These are phyloP conservation scores for Delia radicum DNA, from an alignment of 1,140 invertebrate genomes.

Conservation along the genomic window DNA sequence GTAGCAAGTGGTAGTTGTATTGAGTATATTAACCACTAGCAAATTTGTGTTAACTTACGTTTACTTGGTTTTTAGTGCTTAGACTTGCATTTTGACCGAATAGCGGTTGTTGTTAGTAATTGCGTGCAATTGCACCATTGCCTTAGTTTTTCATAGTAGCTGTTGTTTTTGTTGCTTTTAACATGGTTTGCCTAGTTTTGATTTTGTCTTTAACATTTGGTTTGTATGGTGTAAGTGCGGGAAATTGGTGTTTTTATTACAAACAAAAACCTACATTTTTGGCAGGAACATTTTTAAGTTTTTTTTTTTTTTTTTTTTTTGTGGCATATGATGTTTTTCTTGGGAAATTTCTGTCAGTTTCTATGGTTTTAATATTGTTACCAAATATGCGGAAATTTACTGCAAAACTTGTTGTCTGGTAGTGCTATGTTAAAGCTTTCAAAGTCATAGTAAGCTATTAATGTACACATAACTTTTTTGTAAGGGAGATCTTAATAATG, in stretches of 20 bases:
- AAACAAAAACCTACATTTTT: not conserved
- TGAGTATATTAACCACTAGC: not conserved
- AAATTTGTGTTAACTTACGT: not conserved
- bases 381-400: constrained; percentile 19
- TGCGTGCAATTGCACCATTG: constrained; percentile 14
- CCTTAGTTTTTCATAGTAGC: constrained; percentile 3
- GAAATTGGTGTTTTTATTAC: not conserved
- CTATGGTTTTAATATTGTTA: too few relatives aligned
- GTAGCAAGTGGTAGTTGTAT: not conserved
- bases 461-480: not conserved
- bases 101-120: not conserved
- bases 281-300: not conserved
- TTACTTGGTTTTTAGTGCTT: not conserved
- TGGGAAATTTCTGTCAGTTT: not conserved
- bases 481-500: not conserved
- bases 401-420: not conserved
- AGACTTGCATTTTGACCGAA: constrained; percentile 14
- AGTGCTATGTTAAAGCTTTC: not conserved
- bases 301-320: not conserved
- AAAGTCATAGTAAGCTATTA: not conserved
- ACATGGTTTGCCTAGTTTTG: constrained; percentile 13
- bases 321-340: not conserved
- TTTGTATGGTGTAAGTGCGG: not conserved
- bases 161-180: not conserved
- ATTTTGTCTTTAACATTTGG: not conserved